Evolutionary conservation across 2,888 invertebrate genomes (phyloP).

Genomic region (Nycteola revayana): DNA sequence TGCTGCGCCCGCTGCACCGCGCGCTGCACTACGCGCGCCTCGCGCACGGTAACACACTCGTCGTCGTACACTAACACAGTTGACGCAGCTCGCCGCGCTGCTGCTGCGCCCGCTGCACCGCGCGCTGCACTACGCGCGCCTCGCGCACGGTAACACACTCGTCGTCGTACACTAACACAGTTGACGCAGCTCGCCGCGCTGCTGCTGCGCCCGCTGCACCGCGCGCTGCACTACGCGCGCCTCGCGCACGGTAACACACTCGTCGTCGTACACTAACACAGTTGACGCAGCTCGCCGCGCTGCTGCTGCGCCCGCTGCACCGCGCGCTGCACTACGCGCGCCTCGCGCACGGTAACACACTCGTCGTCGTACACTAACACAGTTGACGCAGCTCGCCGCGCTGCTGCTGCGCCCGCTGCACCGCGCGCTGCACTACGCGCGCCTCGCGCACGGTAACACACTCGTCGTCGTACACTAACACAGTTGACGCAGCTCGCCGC

Average conservation of each 20-base stretch:
- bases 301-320: not conserved
- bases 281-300: not conserved
- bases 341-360: not conserved
- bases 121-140: conserved; percentile 90
- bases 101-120: conserved; percentile 93
- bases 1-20: conserved; percentile 90
- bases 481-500: no score
- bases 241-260: no score
- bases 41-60: no score
- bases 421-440: not conserved
- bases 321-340: not conserved
- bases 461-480: not conserved
- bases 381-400: not conserved
- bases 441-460: not conserved
- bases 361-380: not conserved
- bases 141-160: no score
- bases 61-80: conserved; percentile 87
- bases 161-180: conserved; percentile 84
- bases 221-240: conserved; percentile 89
- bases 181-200: no score
- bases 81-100: conserved; percentile 84
- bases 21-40: conserved; percentile 90
- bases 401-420: not conserved
- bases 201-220: conserved; percentile 90
- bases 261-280: not conserved